Evolutionary conservation across 2,113 vertebrate species (phyloP).

Genomic region (Micromys minutus): DNA sequence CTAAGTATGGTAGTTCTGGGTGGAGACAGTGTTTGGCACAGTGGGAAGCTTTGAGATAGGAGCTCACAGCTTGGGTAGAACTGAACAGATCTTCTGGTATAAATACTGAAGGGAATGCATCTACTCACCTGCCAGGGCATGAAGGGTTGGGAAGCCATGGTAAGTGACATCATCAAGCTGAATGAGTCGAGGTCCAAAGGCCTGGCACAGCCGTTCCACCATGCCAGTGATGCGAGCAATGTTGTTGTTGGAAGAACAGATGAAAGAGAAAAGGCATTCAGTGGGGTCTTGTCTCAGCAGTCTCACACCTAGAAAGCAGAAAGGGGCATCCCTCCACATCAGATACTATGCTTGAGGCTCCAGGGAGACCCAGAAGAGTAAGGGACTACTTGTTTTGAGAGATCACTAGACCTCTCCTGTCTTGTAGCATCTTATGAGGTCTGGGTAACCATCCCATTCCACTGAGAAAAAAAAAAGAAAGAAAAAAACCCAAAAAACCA

Average conservation of each 20-base stretch:
- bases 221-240: conserved; percentile 95
- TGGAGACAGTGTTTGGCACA: neutral
- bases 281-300: conserved; percentile 93
- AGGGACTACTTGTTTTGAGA: neutral
- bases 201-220: conserved; percentile 92
- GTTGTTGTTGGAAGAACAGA: conserved; percentile 98
- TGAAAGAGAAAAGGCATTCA: conserved; percentile 97
- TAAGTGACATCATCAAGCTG: conserved; percentile 87
- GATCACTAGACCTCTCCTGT: neutral
- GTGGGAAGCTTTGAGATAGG: neutral
- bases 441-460: neutral
- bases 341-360: neutral
- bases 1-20: neutral
- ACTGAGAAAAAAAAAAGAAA: neutral
- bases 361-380: neutral
- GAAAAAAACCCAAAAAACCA: neutral
- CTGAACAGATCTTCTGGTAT: neutral
- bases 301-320: conserved; percentile 88
- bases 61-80: neutral
- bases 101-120: fast-evolving
- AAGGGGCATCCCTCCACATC: neutral
- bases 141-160: conserved; percentile 91
- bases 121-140: conserved; percentile 88
- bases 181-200: conserved; percentile 88
- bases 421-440: neutral